Conservation (phyloP, 2,797 vertebrate genomes). For the Apodemus agrarius region DNA sequence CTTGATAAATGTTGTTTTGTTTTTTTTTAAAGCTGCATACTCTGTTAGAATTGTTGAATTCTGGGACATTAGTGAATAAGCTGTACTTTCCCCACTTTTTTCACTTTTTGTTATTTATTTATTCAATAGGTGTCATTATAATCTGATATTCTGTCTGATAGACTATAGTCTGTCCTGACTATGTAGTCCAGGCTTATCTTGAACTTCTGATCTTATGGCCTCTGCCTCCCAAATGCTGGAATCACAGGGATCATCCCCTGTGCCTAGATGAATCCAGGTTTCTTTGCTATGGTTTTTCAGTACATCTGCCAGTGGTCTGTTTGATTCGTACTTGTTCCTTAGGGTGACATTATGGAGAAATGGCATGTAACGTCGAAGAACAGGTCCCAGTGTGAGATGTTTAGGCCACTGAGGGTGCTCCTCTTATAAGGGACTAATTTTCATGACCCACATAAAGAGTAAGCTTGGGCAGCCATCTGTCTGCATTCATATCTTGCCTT, state of each 20-base stretch:
- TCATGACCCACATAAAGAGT: neutral
- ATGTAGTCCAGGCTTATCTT: neutral
- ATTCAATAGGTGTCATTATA: neutral
- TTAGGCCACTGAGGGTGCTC: no score
- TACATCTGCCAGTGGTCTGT: neutral
- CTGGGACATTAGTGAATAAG: slow-evolving; percentile 7
- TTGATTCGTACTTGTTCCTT: neutral
- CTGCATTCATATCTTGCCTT: neutral
- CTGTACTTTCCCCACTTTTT: neutral
- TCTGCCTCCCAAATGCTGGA: neutral
- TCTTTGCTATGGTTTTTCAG: neutral
- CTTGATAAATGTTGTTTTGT: no score
- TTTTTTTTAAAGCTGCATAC: neutral
- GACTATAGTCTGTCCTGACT: neutral
- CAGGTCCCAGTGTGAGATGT: neutral
- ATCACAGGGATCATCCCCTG: neutral
- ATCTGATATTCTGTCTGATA: neutral
- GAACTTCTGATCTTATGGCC: neutral
- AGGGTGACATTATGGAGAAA: neutral
- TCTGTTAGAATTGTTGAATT: neutral
- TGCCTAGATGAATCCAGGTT: neutral
- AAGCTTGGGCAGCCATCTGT: neutral
- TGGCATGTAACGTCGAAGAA: neutral
- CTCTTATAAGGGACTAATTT: neutral
- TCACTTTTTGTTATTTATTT: neutral